Base-by-base conservation (phyloP, 2,888 invertebrate species). In the Sinohyriopsis cumingii region DNA sequence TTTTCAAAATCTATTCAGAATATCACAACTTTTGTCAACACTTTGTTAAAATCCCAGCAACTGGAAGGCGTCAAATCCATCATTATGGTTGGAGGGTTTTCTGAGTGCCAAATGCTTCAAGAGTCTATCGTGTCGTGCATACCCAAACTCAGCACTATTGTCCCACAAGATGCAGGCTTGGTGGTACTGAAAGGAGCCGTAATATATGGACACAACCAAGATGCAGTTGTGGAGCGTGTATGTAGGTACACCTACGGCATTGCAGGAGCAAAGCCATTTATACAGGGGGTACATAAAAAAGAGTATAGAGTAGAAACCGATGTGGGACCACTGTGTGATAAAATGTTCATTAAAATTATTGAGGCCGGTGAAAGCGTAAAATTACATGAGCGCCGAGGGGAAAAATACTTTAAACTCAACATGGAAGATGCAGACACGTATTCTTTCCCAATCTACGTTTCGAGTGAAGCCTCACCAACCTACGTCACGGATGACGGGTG, bases 211-310 rank as follows among this genome's bases (percentile, higher is more conserved):
- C 74, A 72, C 19, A 59, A 73, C n/a, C 66, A 69, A 5, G 65
- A 59, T 54, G 73, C 69, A 9, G 71, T 78, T 28, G 56, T 67
- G 15, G 65, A 76, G 1, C 63, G 78, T 20, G 63, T 71, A 6
- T 76, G 78, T 64, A 70, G 69, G 54, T 70, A 66, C 54, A 78
- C 78, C 0, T 78, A 78, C 64, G 78, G 78, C 5, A 72, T 78
- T 24, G 71, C 70, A 3, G 65, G 72, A 55, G 66, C 74, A 63
- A 68, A 69, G 59, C 55, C 56, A 63, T 77, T 74, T 57, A 63
- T 68, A 24, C 67, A 55, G 4, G 63, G 28, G 18, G 28, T 62
- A 59, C 70, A 77, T 56, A 68, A 67, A 20, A 57, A 60, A 7
- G 53, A 68, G 24, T 72, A 69, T 55, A 65, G 65, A 33, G 62